Conservation (phyloP, 2,113 vertebrate species). For the Sceloporus tristichus region DNA sequence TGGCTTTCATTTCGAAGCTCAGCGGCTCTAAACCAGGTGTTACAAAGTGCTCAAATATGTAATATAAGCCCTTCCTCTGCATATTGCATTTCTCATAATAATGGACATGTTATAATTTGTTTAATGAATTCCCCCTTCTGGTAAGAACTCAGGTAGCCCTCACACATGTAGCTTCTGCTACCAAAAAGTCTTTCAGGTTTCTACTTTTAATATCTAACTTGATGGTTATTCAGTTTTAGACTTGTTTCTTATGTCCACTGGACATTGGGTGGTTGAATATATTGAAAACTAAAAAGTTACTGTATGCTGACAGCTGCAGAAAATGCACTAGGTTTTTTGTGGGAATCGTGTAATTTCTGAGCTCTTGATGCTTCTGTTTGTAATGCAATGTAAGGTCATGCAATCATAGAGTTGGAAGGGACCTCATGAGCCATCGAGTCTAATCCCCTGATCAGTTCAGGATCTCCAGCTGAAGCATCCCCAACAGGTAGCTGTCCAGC, state of each 20-base stretch:
- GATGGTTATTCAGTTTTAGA: neutral
- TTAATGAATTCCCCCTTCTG: neutral
- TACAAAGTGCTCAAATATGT: neutral
- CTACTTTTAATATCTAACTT: neutral
- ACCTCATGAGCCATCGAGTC: too few relatives aligned
- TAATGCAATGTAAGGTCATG: conserved; percentile 16
- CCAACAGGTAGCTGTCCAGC: too few relatives aligned
- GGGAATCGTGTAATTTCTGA: neutral
- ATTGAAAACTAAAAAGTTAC: conserved; percentile 25
- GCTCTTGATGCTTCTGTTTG: conserved; percentile 24
- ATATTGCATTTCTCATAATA: neutral
- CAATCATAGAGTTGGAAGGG: neutral
- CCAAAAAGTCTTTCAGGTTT: neutral
- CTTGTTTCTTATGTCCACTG: neutral
- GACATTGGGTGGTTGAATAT: conserved; percentile 18
- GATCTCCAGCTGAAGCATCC: too few relatives aligned
- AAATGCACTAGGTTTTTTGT: neutral
- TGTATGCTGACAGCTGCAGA: neutral
- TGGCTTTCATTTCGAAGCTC: neutral
- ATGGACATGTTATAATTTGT: neutral
- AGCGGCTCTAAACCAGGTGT: neutral
- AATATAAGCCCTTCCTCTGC: neutral
- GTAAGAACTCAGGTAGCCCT: neutral
- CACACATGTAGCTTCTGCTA: neutral
- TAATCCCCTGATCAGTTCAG: too few relatives aligned